These are phyloP conservation scores for Sciurus niger DNA, from an alignment of 2,113 vertebrate genomes.

Conservation along the genomic window DNA sequence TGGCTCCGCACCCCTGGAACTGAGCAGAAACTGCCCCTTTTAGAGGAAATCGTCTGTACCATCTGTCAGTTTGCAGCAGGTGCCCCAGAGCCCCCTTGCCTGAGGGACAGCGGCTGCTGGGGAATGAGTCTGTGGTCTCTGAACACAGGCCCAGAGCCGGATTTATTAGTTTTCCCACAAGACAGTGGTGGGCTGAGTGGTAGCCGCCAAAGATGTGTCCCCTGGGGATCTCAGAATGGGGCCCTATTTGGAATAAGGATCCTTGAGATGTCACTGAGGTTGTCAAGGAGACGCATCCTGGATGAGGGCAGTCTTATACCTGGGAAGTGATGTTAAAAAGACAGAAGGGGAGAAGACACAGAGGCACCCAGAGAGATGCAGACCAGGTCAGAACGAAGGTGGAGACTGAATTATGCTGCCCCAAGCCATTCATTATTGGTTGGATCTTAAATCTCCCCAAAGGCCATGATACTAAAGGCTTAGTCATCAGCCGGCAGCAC, in stretches of 20 bases:
- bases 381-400: not conserved
- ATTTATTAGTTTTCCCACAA: not conserved
- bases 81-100: rapidly evolving
- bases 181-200: not conserved
- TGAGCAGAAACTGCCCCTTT: not conserved
- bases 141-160: not conserved
- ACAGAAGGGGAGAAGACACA: not conserved
- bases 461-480: not conserved
- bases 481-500: not conserved
- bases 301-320: not conserved
- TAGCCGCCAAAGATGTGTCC: not conserved
- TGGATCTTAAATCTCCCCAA: not conserved
- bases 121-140: not conserved
- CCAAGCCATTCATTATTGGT: not conserved
- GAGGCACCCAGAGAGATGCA: not conserved
- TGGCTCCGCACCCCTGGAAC: not conserved
- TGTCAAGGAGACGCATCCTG: not conserved
- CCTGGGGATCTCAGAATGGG: not conserved
- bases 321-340: not conserved
- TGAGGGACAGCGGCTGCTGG: not conserved
- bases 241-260: not conserved
- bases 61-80: not conserved
- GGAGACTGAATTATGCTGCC: not conserved
- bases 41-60: rapidly evolving
- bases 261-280: not conserved